A percentile compares a stretch with the other conserved stretches of the same genome.
phyloP scores from a whole-genome alignment of 2,888 invertebrate genomes.

The Pediacus dermestoides region DNA sequence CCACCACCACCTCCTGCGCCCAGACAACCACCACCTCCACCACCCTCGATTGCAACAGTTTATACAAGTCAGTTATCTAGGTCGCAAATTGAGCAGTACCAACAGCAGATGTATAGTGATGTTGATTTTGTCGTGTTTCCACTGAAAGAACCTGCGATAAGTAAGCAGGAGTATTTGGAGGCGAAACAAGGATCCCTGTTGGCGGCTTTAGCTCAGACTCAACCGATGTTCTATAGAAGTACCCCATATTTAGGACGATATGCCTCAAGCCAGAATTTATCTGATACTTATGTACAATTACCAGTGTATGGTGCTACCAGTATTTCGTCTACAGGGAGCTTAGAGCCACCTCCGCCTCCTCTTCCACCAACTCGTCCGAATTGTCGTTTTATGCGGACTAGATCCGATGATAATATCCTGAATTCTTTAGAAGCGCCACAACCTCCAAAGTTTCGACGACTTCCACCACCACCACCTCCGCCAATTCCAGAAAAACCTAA shows the following conservation, averaged over 20 bases:
- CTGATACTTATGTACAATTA: conserved; percentile 69
- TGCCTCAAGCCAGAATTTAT: conserved; percentile 77
- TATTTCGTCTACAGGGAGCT: conserved; percentile 60
- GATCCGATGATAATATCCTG: conserved; percentile 79
- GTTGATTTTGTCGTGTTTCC: conserved; percentile 91
- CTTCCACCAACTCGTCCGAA: conserved; percentile 58
- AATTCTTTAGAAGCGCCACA: conserved; percentile 62
- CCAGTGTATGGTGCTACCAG: conserved; percentile 68
- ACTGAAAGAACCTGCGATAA: conserved; percentile 82
- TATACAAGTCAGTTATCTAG: conserved; percentile 67
- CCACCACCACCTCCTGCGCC: conserved; percentile 67
- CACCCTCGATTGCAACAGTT: conserved; percentile 68
- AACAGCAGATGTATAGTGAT: conserved; percentile 85
- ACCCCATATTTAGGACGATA: conserved; percentile 78
- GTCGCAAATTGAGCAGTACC: conserved; percentile 81
- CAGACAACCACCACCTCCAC: conserved; percentile 50
- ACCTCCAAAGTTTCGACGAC: conserved; percentile 48
- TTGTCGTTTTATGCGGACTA: conserved; percentile 65
- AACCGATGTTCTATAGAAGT: conserved; percentile 74
- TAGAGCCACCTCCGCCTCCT: conserved; percentile 66
- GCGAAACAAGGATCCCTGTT: conserved; percentile 77
- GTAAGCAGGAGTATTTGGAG: conserved; percentile 87
- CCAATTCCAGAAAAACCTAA: conserved; percentile 42
- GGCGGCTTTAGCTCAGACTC: conserved; percentile 63
- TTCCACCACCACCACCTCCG: conserved; percentile 50